These are phyloP conservation scores for Euplagia quadripunctaria DNA, from an alignment of 2,888 invertebrate genomes.

Conservation along the genomic window DNA sequence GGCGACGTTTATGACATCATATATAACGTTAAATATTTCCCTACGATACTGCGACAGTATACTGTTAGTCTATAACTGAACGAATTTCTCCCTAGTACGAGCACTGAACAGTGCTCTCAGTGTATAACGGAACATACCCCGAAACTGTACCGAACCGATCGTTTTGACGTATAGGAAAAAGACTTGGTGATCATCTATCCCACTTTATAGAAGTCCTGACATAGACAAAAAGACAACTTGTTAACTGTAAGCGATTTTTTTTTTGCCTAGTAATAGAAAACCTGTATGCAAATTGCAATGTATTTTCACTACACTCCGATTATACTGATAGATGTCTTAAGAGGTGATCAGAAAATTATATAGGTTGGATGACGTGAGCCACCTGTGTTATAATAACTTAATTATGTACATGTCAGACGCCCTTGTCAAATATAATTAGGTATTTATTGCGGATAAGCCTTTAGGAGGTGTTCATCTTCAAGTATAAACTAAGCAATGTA, in stretches of 20 bases:
- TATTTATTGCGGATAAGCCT: neutral
- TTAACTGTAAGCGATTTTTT: neutral
- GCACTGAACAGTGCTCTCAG: too few species aligned
- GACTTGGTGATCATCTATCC: too few species aligned
- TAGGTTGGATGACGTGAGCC: neutral
- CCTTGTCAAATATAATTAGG: neutral
- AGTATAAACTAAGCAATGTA: neutral
- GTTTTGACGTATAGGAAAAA: too few species aligned
- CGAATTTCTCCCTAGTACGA: too few species aligned
- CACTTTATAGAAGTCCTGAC: neutral
- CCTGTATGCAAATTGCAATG: neutral
- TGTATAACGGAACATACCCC: too few species aligned
- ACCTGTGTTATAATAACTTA: constrained; percentile 20
- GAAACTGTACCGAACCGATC: too few species aligned
- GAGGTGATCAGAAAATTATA: constrained; percentile 6
- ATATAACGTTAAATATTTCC: too few species aligned
- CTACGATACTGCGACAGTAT: too few species aligned
- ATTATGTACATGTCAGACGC: constrained; percentile 3
- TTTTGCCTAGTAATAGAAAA: neutral
- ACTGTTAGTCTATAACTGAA: too few species aligned
- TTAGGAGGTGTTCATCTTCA: neutral
- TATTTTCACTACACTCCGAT: neutral
- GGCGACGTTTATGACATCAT: too few species aligned
- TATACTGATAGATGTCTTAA: constrained; percentile 8
- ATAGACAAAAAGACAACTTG: neutral